A percentile compares a stretch with the other conserved stretches of the same genome.
Conservation (phyloP, 2,797 vertebrate genomes). For the Rhinella marina region DNA sequence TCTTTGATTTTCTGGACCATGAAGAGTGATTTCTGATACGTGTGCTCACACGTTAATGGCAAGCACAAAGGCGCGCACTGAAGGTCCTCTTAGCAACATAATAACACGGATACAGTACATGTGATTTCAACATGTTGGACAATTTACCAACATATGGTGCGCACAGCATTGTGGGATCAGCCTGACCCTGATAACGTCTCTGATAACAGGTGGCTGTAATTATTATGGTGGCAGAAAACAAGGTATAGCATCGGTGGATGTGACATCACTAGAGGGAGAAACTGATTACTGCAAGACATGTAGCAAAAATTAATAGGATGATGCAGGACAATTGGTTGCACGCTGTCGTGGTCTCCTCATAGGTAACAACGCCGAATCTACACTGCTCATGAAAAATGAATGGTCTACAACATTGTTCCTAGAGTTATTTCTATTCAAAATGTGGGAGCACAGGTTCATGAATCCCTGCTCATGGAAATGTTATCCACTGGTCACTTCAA, state of each 20-base stretch:
- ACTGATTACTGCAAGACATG: not conserved
- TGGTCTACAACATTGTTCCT: not conserved
- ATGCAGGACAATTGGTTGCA: not conserved
- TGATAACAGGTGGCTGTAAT: conserved; percentile 34
- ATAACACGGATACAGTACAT: not conserved
- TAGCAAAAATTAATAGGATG: not conserved
- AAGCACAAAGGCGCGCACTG: conserved; percentile 22
- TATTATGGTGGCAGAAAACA: not conserved
- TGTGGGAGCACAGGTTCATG: no score
- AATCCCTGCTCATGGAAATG: no score
- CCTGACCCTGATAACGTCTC: conserved; percentile 23
- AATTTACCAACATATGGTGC: conserved; percentile 23
- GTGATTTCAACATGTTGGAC: not conserved
- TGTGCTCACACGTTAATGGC: conserved; percentile 40
- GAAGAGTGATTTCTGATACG: conserved; percentile 41
- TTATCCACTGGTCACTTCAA: no score
- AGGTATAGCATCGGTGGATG: conserved; percentile 6
- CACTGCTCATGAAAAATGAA: not conserved
- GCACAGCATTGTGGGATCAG: conserved; percentile 19
- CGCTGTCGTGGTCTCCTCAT: not conserved
- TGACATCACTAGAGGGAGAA: conserved; percentile 22
- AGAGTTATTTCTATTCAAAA: no score
- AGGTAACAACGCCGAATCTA: not conserved
- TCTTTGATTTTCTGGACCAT: conserved; percentile 50
- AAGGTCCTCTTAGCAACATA: conserved; percentile 24